These are phyloP conservation scores for Zelostemma sp. DNA, from an alignment of 1,140 invertebrate species.

Conservation along the genomic window DNA sequence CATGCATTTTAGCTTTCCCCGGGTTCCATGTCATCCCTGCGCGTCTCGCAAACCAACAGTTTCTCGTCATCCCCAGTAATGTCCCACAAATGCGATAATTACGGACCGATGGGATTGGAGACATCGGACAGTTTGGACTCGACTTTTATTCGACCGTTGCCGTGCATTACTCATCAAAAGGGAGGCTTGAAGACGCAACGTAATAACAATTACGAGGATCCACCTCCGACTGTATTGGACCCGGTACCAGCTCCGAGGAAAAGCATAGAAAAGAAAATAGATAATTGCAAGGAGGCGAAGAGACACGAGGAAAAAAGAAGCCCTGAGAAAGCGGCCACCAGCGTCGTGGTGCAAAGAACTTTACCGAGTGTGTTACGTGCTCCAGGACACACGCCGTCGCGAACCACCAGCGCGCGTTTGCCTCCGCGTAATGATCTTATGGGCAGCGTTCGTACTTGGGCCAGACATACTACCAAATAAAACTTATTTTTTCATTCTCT, in stretches of 20 bases:
- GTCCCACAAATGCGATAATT: slow-evolving; percentile 55
- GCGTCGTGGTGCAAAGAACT: slow-evolving; percentile 18
- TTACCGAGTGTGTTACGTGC: slow-evolving; percentile 55
- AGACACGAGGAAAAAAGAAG: slow-evolving; percentile 13
- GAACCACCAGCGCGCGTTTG: slow-evolving; percentile 86
- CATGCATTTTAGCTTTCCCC: slow-evolving; percentile 59
- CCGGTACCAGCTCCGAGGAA: slow-evolving; percentile 56
- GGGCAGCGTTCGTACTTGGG: slow-evolving; percentile 84
- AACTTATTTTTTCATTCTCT: slow-evolving; percentile 23
- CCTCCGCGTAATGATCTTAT: slow-evolving; percentile 84
- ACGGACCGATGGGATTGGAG: slow-evolving; percentile 24
- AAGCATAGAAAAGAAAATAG: slow-evolving; percentile 8
- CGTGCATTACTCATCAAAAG: slow-evolving; percentile 55
- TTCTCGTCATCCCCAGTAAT: slow-evolving; percentile 65
- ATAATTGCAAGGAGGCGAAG: background rate
- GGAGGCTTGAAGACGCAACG: slow-evolving; percentile 15
- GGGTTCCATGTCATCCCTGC: slow-evolving; percentile 51
- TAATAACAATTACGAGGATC: slow-evolving; percentile 45
- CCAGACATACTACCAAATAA: slow-evolving; percentile 88
- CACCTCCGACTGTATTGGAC: slow-evolving; percentile 61
- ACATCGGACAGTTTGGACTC: slow-evolving; percentile 59
- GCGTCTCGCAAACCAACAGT: slow-evolving; percentile 63
- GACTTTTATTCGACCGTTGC: slow-evolving; percentile 77
- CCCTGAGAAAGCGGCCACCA: background rate
- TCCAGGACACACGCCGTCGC: slow-evolving; percentile 75